Evolutionary conservation across 2,113 vertebrate species (phyloP).

Genomic region (Centropristis striata): DNA sequence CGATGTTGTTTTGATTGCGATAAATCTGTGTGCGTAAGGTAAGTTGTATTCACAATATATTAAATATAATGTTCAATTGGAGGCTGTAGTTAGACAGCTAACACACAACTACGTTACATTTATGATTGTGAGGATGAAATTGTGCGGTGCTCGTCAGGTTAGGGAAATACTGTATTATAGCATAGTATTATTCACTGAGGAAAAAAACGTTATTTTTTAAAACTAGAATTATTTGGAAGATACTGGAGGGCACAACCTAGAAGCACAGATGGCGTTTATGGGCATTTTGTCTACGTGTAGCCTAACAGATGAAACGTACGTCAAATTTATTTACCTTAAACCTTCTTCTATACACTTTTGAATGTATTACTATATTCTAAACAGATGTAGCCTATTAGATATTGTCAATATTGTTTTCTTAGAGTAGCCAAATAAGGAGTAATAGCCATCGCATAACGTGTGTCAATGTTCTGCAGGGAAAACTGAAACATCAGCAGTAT

Average conservation of each 20-base stretch:
- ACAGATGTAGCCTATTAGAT: neutral
- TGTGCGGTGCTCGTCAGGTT: neutral
- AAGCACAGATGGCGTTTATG: neutral
- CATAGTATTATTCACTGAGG: neutral
- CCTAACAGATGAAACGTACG: neutral
- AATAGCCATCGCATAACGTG: neutral
- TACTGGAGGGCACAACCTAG: neutral
- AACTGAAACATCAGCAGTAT: slow-evolving; percentile 4
- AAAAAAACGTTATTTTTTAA: slow-evolving; percentile 6
- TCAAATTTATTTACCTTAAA: neutral
- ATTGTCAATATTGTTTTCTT: neutral
- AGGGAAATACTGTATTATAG: neutral
- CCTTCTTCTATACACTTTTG: accelerated
- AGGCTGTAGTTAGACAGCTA: neutral
- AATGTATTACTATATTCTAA: neutral
- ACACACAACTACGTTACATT: neutral
- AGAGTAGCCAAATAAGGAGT: neutral
- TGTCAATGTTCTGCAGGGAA: neutral
- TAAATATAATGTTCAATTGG: neutral
- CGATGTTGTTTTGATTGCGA: slow-evolving; percentile 62
- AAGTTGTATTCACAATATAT: slow-evolving; percentile 51
- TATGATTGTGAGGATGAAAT: neutral
- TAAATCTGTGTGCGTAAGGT: slow-evolving; percentile 58
- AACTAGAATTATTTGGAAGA: neutral
- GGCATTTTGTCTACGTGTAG: neutral